phyloP scores from a whole-genome alignment of 2,888 invertebrate genomes.

The Cheilosia urbana region DNA sequence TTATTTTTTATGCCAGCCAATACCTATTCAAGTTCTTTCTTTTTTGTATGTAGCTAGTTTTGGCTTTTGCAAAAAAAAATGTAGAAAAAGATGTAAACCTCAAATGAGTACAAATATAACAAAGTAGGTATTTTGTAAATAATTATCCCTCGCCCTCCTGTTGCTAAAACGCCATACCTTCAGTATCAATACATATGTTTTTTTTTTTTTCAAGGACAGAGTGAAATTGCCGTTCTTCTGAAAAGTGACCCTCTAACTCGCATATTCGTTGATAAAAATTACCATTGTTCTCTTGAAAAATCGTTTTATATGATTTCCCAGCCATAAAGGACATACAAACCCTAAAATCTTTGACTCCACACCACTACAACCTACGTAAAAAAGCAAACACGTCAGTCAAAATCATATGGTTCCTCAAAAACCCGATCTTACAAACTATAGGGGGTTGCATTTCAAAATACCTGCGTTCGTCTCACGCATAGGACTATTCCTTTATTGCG shows the following conservation, averaged over 20 bases:
- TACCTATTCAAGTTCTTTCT: no score
- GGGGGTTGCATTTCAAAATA: conserved; percentile 22
- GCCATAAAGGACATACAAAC: not conserved
- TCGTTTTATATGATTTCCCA: not conserved
- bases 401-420: conserved; percentile 8
- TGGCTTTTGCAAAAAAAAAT: no score
- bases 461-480: conserved; percentile 8
- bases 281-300: not conserved
- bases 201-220: not conserved
- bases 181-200: not conserved
- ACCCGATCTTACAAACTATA: not conserved
- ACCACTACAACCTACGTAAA: not conserved
- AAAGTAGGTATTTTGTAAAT: no score
- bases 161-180: no score
- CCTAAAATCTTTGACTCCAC: conserved; percentile 15
- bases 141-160: no score
- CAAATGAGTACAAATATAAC: no score
- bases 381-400: conserved; percentile 6
- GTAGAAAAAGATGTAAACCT: no score
- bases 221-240: not conserved
- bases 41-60: no score
- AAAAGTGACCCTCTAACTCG: not conserved
- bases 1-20: no score
- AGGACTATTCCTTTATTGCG: not conserved
- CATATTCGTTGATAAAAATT: not conserved